Percentiles rank a stretch among this genome's conserved stretches.
Conservation (phyloP, 2,888 invertebrate genomes). For the Synergus itoensis region DNA sequence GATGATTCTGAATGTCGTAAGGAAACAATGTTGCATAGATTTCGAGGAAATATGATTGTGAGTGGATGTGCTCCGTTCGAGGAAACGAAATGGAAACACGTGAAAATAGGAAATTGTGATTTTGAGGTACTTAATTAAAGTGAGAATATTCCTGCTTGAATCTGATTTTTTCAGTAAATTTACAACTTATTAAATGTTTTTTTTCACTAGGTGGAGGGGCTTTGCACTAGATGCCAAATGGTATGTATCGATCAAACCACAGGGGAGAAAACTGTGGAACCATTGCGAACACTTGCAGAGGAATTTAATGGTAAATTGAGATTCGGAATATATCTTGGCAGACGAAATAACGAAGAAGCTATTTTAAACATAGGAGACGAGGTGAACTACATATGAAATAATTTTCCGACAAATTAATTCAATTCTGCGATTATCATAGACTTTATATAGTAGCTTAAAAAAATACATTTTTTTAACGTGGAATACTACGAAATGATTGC, state of each 20-base stretch:
- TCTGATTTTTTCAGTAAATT: not conserved
- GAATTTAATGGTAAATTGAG: slow-evolving; percentile 87
- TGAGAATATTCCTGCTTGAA: not conserved
- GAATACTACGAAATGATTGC: too few species aligned
- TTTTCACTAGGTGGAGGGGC: slow-evolving; percentile 84
- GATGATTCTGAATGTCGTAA: slow-evolving; percentile 77
- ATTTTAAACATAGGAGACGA: slow-evolving; percentile 66
- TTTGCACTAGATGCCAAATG: slow-evolving; percentile 96
- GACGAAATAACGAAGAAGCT: slow-evolving; percentile 53
- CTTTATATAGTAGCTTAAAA: too few species aligned
- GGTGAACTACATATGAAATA: slow-evolving; percentile 55
- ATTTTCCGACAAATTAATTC: not conserved
- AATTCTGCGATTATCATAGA: not conserved
- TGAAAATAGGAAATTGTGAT: slow-evolving; percentile 83
- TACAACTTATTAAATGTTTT: not conserved
- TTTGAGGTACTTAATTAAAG: slow-evolving; percentile 81
- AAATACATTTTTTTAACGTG: too few species aligned
- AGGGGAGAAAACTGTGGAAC: slow-evolving; percentile 89
- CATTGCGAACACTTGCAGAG: slow-evolving; percentile 86
- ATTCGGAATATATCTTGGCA: slow-evolving; percentile 88
- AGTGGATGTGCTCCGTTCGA: slow-evolving; percentile 86
- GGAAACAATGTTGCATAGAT: slow-evolving; percentile 86
- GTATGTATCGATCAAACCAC: slow-evolving; percentile 95
- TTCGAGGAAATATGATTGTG: slow-evolving; percentile 94
- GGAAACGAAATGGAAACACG: slow-evolving; percentile 85